phyloP scores from a whole-genome alignment of 2,888 invertebrate species.

The Hirudinaria manillensis region DNA sequence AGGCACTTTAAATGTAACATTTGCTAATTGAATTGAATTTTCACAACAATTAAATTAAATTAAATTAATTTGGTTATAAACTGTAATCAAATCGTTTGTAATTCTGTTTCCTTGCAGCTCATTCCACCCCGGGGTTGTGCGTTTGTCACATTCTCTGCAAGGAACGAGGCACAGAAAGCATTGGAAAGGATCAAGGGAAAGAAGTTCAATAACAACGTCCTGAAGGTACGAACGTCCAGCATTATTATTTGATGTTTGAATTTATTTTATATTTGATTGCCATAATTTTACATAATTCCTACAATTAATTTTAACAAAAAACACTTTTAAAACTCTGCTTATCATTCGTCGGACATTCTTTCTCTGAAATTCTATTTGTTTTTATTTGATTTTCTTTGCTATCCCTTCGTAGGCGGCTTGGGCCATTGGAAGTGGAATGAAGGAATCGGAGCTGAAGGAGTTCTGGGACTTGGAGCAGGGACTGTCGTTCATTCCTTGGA shows the following conservation, averaged over 20 bases:
- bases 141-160: conserved; percentile 90
- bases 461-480: conserved; percentile 94
- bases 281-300: neutral
- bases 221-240: conserved; percentile 64
- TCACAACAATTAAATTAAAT: too few species aligned
- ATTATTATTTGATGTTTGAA: neutral
- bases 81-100: too few species aligned
- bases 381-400: neutral
- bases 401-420: conserved; percentile 72
- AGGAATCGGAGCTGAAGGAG: conserved; percentile 86
- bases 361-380: too few species aligned
- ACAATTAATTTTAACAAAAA: neutral
- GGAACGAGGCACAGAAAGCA: conserved; percentile 84
- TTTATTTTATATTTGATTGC: neutral
- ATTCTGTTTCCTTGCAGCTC: conserved; percentile 56
- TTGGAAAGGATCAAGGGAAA: conserved; percentile 75
- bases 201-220: conserved; percentile 82
- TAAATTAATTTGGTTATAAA: neutral
- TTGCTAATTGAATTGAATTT: neutral
- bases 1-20: too few species aligned
- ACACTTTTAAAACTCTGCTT: too few species aligned
- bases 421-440: conserved; percentile 91
- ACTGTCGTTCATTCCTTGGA: conserved; percentile 87
- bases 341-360: too few species aligned
- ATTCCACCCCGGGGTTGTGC: conserved; percentile 95